phyloP scores from a whole-genome alignment of 2,113 vertebrate genomes.

The Larimichthys crocea region DNA sequence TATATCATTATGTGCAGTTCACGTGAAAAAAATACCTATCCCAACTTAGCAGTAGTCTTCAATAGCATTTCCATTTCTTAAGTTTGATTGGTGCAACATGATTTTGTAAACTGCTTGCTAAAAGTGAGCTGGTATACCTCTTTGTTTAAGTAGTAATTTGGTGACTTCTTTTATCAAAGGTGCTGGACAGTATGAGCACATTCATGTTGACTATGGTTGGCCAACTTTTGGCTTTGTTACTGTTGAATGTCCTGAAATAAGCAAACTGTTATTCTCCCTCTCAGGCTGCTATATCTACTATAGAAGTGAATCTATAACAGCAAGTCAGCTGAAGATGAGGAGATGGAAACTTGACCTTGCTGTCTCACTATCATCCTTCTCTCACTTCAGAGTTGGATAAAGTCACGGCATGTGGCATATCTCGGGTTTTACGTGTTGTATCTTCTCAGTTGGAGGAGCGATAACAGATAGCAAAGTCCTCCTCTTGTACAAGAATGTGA shows the following conservation, averaged over 20 bases:
- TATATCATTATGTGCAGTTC: neutral
- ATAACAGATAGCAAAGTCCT: slow-evolving; percentile 40
- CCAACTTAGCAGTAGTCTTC: neutral
- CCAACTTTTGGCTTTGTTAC: neutral
- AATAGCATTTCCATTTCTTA: neutral
- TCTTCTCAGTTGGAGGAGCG: slow-evolving; percentile 34
- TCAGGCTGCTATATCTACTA: neutral
- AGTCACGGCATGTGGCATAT: slow-evolving; percentile 36
- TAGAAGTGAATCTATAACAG: neutral
- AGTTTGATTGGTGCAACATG: neutral
- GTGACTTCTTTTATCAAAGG: neutral
- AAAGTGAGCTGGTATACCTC: neutral
- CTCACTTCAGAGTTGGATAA: slow-evolving; percentile 34
- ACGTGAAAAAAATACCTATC: neutral
- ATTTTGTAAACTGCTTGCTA: neutral
- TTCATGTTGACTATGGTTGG: neutral
- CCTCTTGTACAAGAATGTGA: slow-evolving; percentile 48
- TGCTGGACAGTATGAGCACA: neutral
- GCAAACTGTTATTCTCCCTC: neutral
- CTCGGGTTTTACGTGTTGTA: slow-evolving; percentile 39
- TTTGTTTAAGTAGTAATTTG: neutral
- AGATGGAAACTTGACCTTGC: slow-evolving; percentile 32
- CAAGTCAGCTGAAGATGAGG: neutral
- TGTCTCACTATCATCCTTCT: neutral
- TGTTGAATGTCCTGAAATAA: neutral